Base-by-base conservation (phyloP, 2,797 vertebrate species). In the Gymnopithys bicolor region DNA sequence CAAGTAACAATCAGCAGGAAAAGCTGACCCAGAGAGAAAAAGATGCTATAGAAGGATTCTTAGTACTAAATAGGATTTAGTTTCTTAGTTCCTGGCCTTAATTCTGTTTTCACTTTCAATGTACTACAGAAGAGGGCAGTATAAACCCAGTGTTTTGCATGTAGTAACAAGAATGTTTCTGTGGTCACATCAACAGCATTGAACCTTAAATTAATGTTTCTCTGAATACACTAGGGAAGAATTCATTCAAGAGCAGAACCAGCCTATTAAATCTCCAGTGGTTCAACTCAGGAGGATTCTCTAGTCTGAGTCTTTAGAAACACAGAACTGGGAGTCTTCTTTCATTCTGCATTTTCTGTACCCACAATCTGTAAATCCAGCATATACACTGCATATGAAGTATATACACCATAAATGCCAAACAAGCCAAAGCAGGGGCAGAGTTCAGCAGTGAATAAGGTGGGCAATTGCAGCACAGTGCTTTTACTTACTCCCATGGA, bases 111-210 rank as follows among this genome's bases (percentile, higher is more conserved):
- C 64, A 86, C 67, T 95, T 91, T 68, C 80, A 64, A 11, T 1
- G 2, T 58, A 23, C 33, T 93, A 91, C 91, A 94, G 95, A 94
- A 97, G 95, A 96, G 91, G 94, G 92, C 92, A 95, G 87, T 73
- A 83, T 77, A 90, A 74, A 80, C 83, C 48, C 78, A 86, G 53
- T 3, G 3, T 89, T 93, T 88, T 73, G 49, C 30, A 8, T 22
- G 28, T 16, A 49, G n/a, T 10, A 71, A 39, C 28, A 52, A 27
- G 41, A 87, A 64, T 10, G 19, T 35, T 79, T 77, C 77, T 60
- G 17, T 74, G 71, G 74, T 75, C 76, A 39, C 43, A 55, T 67
- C 68, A 82, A 55, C 39, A 67, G 35, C 60, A 62, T 4, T 70
- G 39, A 88, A 71, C 24, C 39, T 77, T 55, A 74, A 82, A 62